These are phyloP conservation scores for Lanius collurio DNA, from an alignment of 2,113 vertebrate genomes.

Conservation along the genomic window DNA sequence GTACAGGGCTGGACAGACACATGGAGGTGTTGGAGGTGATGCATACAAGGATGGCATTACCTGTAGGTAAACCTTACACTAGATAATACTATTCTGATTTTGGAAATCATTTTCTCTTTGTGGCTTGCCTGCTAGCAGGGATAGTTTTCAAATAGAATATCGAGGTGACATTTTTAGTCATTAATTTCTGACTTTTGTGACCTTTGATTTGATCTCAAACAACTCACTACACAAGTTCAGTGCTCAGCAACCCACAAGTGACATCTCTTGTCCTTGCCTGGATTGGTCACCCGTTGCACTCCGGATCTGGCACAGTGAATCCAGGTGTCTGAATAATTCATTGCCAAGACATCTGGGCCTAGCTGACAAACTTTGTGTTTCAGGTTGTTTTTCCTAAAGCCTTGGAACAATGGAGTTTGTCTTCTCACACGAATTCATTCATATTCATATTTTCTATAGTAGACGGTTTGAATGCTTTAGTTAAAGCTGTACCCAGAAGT, in stretches of 20 bases:
- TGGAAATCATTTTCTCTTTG: not conserved
- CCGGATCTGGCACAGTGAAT: not conserved
- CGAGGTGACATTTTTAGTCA: not conserved
- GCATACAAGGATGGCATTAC: not conserved
- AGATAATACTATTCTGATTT: not conserved
- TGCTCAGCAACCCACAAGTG: not conserved
- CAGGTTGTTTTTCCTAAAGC: not conserved
- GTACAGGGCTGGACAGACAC: not conserved
- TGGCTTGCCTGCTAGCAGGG: not conserved
- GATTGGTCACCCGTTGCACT: not conserved
- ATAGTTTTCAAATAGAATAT: not conserved
- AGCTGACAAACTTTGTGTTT: not conserved
- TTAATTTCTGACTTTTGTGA: not conserved
- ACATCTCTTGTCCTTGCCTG: not conserved
- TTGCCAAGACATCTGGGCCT: not conserved
- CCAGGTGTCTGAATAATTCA: not conserved
- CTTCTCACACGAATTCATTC: not conserved
- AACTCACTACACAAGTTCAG: not conserved
- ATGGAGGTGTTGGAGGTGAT: not conserved
- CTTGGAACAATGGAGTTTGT: not conserved
- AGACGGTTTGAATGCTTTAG: not conserved
- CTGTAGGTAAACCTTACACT: not conserved
- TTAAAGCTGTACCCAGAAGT: slow-evolving; percentile 17
- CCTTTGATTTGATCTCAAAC: not conserved
- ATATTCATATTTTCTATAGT: not conserved